Percentiles rank a stretch among this genome's conserved stretches.
phyloP scores from a whole-genome alignment of 2,113 vertebrate species.

The Cichladusa arquata region DNA sequence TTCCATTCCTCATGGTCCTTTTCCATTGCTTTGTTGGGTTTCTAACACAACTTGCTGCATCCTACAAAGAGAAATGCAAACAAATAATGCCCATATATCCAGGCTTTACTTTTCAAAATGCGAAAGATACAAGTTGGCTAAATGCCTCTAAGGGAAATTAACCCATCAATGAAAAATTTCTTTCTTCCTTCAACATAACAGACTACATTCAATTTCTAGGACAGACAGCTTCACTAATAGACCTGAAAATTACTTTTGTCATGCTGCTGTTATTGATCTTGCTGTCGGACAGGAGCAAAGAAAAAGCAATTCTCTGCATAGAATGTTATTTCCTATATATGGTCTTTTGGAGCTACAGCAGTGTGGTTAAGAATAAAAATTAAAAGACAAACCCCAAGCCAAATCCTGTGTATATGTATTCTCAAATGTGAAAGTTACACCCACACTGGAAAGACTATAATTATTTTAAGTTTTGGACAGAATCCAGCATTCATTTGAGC shows the following conservation, averaged over 20 bases:
- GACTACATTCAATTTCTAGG: neutral
- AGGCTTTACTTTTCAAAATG: neutral
- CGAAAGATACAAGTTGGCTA: neutral
- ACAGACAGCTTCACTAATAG: neutral
- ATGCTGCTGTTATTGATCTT: neutral
- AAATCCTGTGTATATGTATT: neutral
- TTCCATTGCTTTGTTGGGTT: neutral
- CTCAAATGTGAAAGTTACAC: neutral
- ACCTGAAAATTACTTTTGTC: neutral
- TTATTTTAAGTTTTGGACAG: conserved; percentile 34
- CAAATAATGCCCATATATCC: neutral
- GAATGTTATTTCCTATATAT: neutral
- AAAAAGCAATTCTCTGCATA: neutral
- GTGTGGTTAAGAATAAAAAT: neutral
- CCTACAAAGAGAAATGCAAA: neutral
- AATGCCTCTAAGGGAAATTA: neutral
- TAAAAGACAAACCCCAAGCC: neutral
- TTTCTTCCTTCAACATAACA: neutral
- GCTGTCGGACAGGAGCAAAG: neutral
- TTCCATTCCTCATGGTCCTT: neutral
- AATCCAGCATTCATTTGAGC: conserved; percentile 14
- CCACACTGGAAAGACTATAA: neutral
- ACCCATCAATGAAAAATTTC: neutral
- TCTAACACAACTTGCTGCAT: neutral
- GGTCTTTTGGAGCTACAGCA: neutral